Evolutionary conservation across 1,140 invertebrate species (phyloP).

Genomic region (Papilio dardanus): DNA sequence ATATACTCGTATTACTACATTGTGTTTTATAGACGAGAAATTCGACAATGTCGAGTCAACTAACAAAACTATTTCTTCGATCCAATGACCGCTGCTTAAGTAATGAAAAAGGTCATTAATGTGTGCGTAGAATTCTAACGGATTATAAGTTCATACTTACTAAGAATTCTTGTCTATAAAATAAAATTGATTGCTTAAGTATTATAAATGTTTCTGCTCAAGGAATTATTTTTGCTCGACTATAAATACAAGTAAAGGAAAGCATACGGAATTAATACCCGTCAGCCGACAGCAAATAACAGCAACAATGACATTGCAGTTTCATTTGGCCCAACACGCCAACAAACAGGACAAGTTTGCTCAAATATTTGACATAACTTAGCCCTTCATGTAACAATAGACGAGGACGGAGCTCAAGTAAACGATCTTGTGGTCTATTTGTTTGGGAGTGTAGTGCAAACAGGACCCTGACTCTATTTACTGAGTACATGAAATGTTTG

Average conservation of each 20-base stretch:
- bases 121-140: too few species aligned
- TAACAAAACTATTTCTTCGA: too few species aligned
- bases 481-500: conserved; percentile 3
- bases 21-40: too few species aligned
- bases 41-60: too few species aligned
- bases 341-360: conserved; percentile 5
- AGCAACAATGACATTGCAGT: conserved; percentile 16
- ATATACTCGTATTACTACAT: too few species aligned
- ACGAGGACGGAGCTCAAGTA: conserved; percentile 12
- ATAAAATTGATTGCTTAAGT: too few species aligned
- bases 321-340: conserved; percentile 12
- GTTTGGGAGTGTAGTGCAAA: conserved; percentile 22
- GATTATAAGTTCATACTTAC: too few species aligned
- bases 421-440: conserved; percentile 26
- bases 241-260: conserved; percentile 1
- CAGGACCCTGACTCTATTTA: conserved; percentile 15
- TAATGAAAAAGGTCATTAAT: too few species aligned
- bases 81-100: too few species aligned
- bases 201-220: too few species aligned
- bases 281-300: conserved; percentile 7
- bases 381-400: conserved; percentile 21
- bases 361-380: conserved; percentile 26
- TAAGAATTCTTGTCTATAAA: too few species aligned
- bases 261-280: conserved; percentile 1
- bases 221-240: background rate